These are phyloP conservation scores for Tachina grossa DNA, from an alignment of 2,888 invertebrate species.

Conservation along the genomic window DNA sequence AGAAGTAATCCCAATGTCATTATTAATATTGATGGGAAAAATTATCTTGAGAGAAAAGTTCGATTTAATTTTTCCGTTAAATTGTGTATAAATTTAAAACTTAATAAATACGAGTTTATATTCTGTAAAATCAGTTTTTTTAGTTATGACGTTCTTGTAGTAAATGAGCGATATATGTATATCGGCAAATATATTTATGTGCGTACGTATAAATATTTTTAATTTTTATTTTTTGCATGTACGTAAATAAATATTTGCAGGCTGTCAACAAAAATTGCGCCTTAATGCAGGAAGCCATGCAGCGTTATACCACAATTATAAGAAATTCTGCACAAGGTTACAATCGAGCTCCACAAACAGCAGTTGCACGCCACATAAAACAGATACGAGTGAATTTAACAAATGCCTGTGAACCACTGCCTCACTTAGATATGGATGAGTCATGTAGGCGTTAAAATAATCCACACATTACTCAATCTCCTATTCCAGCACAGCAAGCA, in stretches of 20 bases:
- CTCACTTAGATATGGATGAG: conserved; percentile 89
- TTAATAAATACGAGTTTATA: not conserved
- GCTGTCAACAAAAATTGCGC: conserved; percentile 83
- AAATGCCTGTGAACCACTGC: conserved; percentile 86
- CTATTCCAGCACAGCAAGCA: conserved; percentile 38
- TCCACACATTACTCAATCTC: conserved; percentile 36
- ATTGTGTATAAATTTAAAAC: not conserved
- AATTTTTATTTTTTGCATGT: not conserved
- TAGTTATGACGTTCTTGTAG: too few relatives aligned
- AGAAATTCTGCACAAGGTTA: conserved; percentile 70
- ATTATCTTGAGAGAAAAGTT: too few relatives aligned
- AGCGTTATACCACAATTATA: conserved; percentile 84
- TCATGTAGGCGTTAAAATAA: conserved; percentile 85
- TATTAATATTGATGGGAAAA: too few relatives aligned
- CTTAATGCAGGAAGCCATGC: conserved; percentile 84
- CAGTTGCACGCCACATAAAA: conserved; percentile 82
- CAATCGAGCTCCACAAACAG: conserved; percentile 65
- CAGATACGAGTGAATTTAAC: conserved; percentile 85
- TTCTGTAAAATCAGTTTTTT: not conserved
- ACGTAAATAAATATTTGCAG: conserved; percentile 75
- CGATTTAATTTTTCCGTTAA: too few relatives aligned
- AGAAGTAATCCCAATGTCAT: too few relatives aligned
- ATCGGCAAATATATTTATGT: not conserved
- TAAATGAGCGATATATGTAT: not conserved
- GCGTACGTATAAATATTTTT: not conserved